Percentiles rank a stretch among this genome's conserved stretches.
These are phyloP conservation scores for Allacma fusca DNA, from an alignment of 2,888 invertebrate genomes.

Conservation along the genomic window DNA sequence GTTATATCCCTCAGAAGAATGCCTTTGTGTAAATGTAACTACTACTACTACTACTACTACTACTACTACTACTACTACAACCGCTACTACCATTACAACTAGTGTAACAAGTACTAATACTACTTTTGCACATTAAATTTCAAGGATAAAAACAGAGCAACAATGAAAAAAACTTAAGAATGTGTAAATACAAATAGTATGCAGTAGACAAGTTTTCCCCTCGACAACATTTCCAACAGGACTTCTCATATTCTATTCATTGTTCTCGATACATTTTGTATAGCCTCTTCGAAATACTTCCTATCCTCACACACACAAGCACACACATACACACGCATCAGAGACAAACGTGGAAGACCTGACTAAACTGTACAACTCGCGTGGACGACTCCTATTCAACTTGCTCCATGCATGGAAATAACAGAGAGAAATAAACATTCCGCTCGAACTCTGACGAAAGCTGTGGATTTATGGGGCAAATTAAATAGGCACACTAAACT, in stretches of 20 bases:
- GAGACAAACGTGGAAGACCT: too few relatives aligned
- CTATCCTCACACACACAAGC: not conserved
- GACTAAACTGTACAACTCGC: too few relatives aligned
- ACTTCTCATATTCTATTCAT: not conserved
- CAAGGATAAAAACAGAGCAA: not conserved
- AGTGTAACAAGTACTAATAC: not conserved
- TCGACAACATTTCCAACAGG: conserved; percentile 22
- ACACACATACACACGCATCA: too few relatives aligned
- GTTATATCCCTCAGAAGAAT: not conserved
- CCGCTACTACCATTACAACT: not conserved
- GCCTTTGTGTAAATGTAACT: not conserved
- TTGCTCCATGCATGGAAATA: conserved; percentile 1
- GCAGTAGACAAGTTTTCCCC: not conserved
- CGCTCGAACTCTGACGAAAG: not conserved
- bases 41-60: not conserved
- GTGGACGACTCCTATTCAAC: too few relatives aligned
- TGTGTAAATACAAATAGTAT: conserved; percentile 13
- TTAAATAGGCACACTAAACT: conserved; percentile 37
- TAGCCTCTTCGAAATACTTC: not conserved
- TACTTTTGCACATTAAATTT: too few relatives aligned
- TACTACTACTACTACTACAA: not conserved
- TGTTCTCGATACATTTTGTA: not conserved
- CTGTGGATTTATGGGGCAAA: conserved; percentile 40
- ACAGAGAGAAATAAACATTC: conserved; percentile 4
- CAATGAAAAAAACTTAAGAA: not conserved